Evolutionary conservation across 2,797 vertebrate species (phyloP), one percentile per base, ranked within the genome.

Genomic region (Huso huso): DNA sequence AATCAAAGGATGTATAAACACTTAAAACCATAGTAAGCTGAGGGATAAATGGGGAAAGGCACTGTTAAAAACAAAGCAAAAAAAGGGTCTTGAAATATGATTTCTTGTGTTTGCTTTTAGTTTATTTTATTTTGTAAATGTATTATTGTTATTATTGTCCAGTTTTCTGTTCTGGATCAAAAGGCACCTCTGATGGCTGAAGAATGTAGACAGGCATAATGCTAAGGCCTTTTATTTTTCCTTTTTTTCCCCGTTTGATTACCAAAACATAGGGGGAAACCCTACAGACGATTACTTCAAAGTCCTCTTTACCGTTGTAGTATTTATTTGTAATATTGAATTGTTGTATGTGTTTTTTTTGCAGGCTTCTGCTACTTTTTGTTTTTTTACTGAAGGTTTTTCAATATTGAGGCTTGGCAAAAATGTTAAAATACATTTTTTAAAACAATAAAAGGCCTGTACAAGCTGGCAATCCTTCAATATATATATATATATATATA

Each of bases 141-240:
- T 83, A 81, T 18, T 18, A 18, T 18, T 18, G 1, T 37, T 37
- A 37, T 37, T 37, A 84, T 88, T 85, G 81, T 77, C 75, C 72
- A 69, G 67, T 82, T 77, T 76, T 79, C 77, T 76, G 70, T 80
- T 80, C 76, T 82, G 66, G 72, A 68, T 69, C 71, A 68, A 66
- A 79, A 78, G 74, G 89, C 87, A 90, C 90, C 87, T 91, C 85
- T 87, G 90, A 92, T 92, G 92, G 93, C 93, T 92, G 82, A 93
- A 90, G 95, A 96, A 96, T 96, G 94, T 96, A 93, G 91, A 89
- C 88, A 88, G 87, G 88, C 89, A 78, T 82, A 84, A 86, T 72
- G 80, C 81, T 80, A 89, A 70, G 83, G 82, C 88, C 88, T 90
- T 90, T 80, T 71, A 83, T 73, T 76, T 88, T 85, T 74, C 50